These are phyloP conservation scores for Papilio demoleus DNA, from an alignment of 2,888 invertebrate genomes.

Conservation along the genomic window DNA sequence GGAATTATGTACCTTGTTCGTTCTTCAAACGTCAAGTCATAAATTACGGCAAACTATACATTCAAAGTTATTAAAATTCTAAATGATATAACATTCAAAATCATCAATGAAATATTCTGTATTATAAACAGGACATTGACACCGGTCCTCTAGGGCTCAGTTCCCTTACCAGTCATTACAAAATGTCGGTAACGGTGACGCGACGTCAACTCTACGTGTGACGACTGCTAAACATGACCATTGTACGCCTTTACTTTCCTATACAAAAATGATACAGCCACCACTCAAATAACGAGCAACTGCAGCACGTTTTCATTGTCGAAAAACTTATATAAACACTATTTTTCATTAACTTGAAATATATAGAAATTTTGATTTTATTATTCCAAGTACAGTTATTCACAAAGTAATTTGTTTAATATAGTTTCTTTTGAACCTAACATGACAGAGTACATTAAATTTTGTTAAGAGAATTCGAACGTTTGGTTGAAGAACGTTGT, in stretches of 20 bases:
- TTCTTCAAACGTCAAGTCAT: no score
- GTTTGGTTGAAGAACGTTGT: not conserved
- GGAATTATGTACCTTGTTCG: no score
- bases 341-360: no score
- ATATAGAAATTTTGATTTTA: no score
- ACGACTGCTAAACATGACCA: conserved; percentile 48
- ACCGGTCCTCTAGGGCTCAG: conserved; percentile 63
- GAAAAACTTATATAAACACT: not conserved
- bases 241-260: conserved; percentile 36
- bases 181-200: conserved; percentile 76
- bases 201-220: conserved; percentile 58
- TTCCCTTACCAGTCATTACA: conserved; percentile 67
- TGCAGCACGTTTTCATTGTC: not conserved
- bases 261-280: conserved; percentile 2
- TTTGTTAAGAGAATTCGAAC: no score
- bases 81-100: not conserved
- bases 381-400: no score
- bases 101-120: not conserved
- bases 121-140: conserved; percentile 62
- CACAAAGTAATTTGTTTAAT: no score
- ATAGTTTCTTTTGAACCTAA: no score
- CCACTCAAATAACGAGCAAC: not conserved
- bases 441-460: no score
- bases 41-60: no score
- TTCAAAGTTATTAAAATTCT: not conserved